Base-by-base conservation (phyloP, 2,113 vertebrate species). In the Clupea harengus region DNA sequence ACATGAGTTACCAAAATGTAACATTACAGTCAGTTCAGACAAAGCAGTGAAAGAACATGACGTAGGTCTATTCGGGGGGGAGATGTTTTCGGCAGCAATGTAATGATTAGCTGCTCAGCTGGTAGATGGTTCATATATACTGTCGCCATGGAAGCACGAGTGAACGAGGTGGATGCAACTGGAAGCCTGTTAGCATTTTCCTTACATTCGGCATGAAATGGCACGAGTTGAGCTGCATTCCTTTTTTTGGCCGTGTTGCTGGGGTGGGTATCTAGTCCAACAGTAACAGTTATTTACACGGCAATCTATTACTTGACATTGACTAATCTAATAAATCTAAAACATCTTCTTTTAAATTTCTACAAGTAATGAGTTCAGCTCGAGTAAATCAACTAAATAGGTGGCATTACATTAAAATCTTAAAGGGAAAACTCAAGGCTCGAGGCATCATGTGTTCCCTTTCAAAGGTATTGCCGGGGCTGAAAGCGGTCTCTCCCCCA, bases 181-280 rank as follows among this genome's bases (percentile, higher is more conserved):
- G 28, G 72, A 78, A 39, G 72, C 72, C 72, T 78, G 72, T 78
- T 78, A 75, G 67, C 13, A 10, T 78, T 78, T 78, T 39, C 72
- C 32, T 39, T 32, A 28, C 39, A 78, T 78, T 75, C 13, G 28
- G 28, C 3, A 44, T 44, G 11, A 78, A 78, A 78, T 32, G 11
- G 17, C 32, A 32, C 22, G n/a, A 67, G 64, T 25, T 67, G 64
- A 67, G 64, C n/a, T 67, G 22, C n/a, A 25, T 67, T 67, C n/a
- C 64, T 67, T 28, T 64, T 39, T 78, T 39, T 44, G 72, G 13
- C 13, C 3, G 6, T 25, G 64, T 28, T 5, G 25, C 22, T 64
- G n/a, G n/a, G 6, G n/a, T 3, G 25, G 64, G 72, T 6, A 44
- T 44, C 25, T 39, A 18, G 6, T 4, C 4, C 22, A 67, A 67